phyloP scores from a whole-genome alignment of 2,888 invertebrate genomes.

The Mythimna loreyi region DNA sequence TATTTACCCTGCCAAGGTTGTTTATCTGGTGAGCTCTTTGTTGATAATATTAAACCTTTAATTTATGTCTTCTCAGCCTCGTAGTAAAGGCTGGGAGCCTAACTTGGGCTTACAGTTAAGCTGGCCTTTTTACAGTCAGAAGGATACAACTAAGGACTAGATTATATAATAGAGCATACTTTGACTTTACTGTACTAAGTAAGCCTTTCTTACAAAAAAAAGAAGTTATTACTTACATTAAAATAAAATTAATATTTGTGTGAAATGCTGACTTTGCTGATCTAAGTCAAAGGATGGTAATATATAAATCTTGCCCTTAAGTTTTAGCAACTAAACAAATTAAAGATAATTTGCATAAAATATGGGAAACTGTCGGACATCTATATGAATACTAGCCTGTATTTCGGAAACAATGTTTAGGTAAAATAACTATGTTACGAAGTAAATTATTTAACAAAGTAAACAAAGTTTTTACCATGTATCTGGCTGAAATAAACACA shows the following conservation, averaged over 20 bases:
- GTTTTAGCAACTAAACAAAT: not conserved
- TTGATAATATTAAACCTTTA: conserved; percentile 40
- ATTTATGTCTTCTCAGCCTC: conserved; percentile 34
- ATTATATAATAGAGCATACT: not conserved
- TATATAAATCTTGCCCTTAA: not conserved
- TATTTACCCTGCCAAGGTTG: conserved; percentile 53
- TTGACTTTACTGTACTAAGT: not conserved
- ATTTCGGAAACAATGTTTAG: not conserved
- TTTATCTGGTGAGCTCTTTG: conserved; percentile 33
- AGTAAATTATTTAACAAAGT: conserved; percentile 24
- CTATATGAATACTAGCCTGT: not conserved
- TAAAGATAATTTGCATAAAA: not conserved
- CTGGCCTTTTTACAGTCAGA: conserved; percentile 4
- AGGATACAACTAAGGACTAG: not conserved
- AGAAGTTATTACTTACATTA: not conserved
- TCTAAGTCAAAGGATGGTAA: not conserved
- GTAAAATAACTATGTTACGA: conserved; percentile 11
- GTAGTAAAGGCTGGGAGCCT: not conserved
- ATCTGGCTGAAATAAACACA: conserved; percentile 47
- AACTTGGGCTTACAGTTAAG: conserved; percentile 7
- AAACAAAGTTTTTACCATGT: conserved; percentile 43
- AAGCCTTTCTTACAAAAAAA: not conserved
- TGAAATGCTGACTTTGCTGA: not conserved
- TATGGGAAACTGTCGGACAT: not conserved
- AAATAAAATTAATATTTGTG: not conserved